Evolutionary conservation across 2,888 invertebrate species (phyloP), one percentile per base, ranked within the genome.

Genomic region (Aphodius granarius): DNA sequence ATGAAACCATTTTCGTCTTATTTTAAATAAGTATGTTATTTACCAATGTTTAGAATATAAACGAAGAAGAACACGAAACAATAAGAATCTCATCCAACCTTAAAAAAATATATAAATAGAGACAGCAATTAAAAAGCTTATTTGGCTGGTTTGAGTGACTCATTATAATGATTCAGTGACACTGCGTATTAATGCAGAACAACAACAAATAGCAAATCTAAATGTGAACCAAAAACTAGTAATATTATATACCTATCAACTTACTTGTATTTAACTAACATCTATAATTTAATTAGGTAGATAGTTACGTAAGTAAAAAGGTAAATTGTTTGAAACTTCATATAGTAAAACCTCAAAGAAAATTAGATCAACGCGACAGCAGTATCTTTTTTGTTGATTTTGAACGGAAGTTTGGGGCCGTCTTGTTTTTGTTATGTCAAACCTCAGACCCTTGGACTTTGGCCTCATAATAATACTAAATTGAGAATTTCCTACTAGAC

Each of bases 401-500:
- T 43, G 43, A 43, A 13, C 43, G 43, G 43, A 43, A 43, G 43
- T 43, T 43, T 3, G 43, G n/a, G 43, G 43, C 43, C 1, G 43
- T 43, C 43, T 43, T 43, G 2, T 43, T 6, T 43, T 43, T 3
- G 43, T 43, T 1, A 43, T 43, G 43, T 43, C 43, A 43, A 43
- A 43, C 43, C 43, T 6, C 43, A 78, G 78, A 80, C 79, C 79
- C 80, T 81, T 81, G 81, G 79, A 81, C 81, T 81, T 81, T 81
- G 81, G 65, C 76, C 80, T 72, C 22, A 66, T 70, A 74, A 75
- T 79, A 79, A 78, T 78, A 76, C 71, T 79, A 80, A 81, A 81
- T 81, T 81, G 77, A 79, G 81, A 81, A 79, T 81, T 81, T 81
- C 81, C 81, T 81, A 77, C 75, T 79, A 76, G 75, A 78, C 77